A percentile compares a stretch with the other conserved stretches of the same genome.
These are phyloP conservation scores for Bos taurus DNA, from an alignment of 2,113 vertebrate species.

Conservation along the genomic window DNA sequence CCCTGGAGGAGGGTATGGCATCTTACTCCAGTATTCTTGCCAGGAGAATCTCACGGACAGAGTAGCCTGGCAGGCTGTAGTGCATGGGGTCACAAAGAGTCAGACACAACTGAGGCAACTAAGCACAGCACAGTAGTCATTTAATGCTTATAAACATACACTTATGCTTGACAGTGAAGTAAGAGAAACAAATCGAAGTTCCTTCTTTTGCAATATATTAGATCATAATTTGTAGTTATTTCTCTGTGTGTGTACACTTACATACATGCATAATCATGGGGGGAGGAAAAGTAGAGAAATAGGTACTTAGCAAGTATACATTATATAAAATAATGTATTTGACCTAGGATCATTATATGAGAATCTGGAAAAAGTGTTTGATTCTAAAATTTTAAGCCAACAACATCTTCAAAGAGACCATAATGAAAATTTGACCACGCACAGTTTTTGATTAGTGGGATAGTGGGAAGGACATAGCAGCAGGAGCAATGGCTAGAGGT, in stretches of 20 bases:
- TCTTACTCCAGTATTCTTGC: neutral
- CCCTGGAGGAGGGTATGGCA: neutral
- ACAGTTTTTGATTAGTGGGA: neutral
- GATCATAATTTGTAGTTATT: neutral
- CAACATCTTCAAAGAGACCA: neutral
- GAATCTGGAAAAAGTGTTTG: neutral
- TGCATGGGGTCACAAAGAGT: neutral
- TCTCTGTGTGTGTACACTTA: neutral
- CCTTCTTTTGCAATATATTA: neutral
- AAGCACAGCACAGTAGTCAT: neutral
- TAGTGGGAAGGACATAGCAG: neutral
- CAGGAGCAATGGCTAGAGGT: too few species aligned
- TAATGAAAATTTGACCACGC: neutral
- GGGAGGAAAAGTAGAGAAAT: neutral
- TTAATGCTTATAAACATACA: neutral
- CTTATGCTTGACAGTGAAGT: neutral
- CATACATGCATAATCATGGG: rapidly evolving
- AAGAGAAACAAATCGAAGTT: neutral
- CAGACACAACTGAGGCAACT: neutral
- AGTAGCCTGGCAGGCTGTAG: neutral
- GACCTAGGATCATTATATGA: neutral
- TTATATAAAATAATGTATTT: neutral
- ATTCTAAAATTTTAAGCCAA: neutral
- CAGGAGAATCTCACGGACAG: rapidly evolving
- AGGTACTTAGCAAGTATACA: neutral